These are phyloP conservation scores for Eristalinus sepulchralis DNA, from an alignment of 2,888 invertebrate genomes.

Conservation along the genomic window DNA sequence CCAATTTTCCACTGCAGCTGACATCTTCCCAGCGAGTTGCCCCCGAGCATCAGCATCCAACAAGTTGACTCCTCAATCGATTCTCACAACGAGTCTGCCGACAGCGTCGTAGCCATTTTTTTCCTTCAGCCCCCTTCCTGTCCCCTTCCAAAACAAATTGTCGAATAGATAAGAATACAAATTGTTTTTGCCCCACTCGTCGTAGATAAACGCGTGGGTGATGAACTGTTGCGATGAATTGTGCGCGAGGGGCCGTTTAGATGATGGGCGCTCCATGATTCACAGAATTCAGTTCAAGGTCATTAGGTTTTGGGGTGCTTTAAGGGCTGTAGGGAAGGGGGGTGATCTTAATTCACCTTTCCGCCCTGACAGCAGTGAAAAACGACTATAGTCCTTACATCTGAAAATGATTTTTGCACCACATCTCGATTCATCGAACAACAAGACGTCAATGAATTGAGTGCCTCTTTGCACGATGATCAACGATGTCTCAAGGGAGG, in stretches of 20 bases:
- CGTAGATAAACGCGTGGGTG: conserved; percentile 18
- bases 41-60: not conserved
- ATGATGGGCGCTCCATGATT: conserved; percentile 6
- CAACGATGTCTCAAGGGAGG: not conserved
- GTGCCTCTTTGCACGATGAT: too few species aligned
- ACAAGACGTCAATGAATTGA: too few species aligned
- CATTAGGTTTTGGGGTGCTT: not conserved
- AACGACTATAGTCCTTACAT: too few species aligned
- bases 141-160: not conserved
- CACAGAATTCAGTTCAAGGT: not conserved
- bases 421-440: too few species aligned
- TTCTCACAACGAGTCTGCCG: not conserved
- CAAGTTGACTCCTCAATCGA: not conserved
- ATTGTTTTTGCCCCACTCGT: not conserved
- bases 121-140: not conserved
- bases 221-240: conserved; percentile 20
- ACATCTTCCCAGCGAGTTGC: not conserved
- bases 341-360: not conserved
- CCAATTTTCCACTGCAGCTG: not conserved
- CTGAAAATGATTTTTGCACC: too few species aligned
- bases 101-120: not conserved
- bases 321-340: not conserved
- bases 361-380: too few species aligned
- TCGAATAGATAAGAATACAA: conserved; percentile 21
- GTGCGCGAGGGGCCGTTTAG: not conserved